Percentiles rank a stretch among this genome's conserved stretches.
Conservation (phyloP, 2,797 vertebrate species). For the Halcyon chelicuti region DNA sequence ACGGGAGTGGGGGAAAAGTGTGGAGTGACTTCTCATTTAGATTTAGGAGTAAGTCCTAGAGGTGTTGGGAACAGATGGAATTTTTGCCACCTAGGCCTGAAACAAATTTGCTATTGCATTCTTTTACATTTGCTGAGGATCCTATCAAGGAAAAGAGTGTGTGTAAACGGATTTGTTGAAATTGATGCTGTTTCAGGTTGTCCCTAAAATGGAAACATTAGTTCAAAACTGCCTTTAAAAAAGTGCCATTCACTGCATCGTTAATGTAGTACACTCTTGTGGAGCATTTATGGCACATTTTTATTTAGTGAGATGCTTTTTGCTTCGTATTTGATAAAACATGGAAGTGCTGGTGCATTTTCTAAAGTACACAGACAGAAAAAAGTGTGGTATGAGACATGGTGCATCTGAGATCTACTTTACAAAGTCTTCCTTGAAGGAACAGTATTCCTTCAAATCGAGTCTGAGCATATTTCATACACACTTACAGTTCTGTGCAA, state of each 20-base stretch:
- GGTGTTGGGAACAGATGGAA: neutral
- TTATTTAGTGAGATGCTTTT: neutral
- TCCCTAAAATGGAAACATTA: neutral
- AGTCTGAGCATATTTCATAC: neutral
- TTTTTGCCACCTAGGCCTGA: neutral
- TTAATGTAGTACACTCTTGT: neutral
- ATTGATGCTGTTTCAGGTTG: neutral
- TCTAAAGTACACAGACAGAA: neutral
- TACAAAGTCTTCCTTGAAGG: neutral
- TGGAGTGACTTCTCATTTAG: neutral
- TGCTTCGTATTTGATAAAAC: neutral
- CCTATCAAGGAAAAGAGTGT: neutral
- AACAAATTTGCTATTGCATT: neutral
- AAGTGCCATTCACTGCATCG: neutral
- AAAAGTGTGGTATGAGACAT: neutral
- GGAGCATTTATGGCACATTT: neutral
- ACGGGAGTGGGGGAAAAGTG: rapidly evolving
- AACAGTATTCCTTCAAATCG: neutral
- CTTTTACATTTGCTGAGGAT: neutral
- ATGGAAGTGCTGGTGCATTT: neutral
- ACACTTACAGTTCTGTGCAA: neutral
- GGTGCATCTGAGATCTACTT: neutral
- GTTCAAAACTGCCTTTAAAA: neutral
- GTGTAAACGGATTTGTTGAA: neutral
- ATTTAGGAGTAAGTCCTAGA: neutral